Evolutionary conservation across 2,797 vertebrate species (phyloP), one percentile per base, ranked within the genome.

Genomic region (Enteromius thamalakanensis): DNA sequence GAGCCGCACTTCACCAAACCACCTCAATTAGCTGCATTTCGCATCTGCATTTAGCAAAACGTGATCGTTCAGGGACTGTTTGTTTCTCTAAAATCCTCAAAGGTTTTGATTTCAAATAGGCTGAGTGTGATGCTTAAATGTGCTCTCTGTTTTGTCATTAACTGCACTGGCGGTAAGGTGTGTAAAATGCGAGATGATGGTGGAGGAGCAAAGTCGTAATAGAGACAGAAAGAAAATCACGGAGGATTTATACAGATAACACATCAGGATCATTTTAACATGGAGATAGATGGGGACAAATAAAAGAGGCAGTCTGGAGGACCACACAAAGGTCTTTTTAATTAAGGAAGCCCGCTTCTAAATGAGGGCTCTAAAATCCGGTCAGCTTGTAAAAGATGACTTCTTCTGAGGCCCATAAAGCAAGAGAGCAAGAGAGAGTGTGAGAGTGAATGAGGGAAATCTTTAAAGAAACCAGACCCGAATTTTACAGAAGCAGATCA

Each of bases 241-340:
- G 0, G 37, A 64, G 65, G 29, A 83, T 88, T 86, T 84, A 87
- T 62, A 84, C 58, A 70, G 64, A 76, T 64, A 70, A 82, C 83
- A 69, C 68, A 82, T 76, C 83, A 70, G 80, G 69, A 71, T 14
- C 53, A 78, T 85, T 88, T 89, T 78, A 88, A 88, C 86, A 84
- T 83, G 64, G 83, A 86, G 79, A 84, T 47, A 58, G 76, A 64
- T 78, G 82, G 81, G 85, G 76, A 78, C 82, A 86, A 89, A 87
- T 87, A 87, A 84, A 84, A 71, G 60, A 17, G 81, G 58, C 76
- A 84, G 84, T 71, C 79, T 83, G 83, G 76, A 78, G 78, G 87
- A 88, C 94, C 94, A 95, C 94, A 95, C 89, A 95, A 95, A 94
- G 92, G 91, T 91, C 85, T 93, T 95, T 95, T 95, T 95, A 95